These are phyloP conservation scores for Psophia crepitans DNA, from an alignment of 2,113 vertebrate species.

Conservation along the genomic window DNA sequence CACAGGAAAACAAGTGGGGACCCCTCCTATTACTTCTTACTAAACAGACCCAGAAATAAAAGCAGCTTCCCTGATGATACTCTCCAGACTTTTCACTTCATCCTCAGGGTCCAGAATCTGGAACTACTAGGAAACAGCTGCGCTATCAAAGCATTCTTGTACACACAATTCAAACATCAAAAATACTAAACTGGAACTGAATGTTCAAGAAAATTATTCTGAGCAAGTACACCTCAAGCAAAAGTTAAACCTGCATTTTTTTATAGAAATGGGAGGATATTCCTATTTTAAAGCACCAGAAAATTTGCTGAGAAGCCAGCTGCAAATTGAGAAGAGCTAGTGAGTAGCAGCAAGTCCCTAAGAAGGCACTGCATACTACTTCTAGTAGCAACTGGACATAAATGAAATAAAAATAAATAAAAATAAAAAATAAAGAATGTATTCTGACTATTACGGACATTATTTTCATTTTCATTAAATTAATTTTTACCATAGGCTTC, in stretches of 20 bases:
- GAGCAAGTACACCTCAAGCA: neutral
- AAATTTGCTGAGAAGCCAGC: neutral
- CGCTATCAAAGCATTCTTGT: slow-evolving; percentile 40
- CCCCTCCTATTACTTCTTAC: neutral
- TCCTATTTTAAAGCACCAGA: neutral
- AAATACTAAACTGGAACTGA: neutral
- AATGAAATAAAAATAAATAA: neutral
- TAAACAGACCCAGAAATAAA: neutral
- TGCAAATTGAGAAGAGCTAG: neutral
- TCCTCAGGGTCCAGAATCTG: neutral
- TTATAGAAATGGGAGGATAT: neutral
- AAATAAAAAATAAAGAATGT: neutral
- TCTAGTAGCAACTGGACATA: neutral
- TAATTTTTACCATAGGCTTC: neutral
- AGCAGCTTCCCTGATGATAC: neutral
- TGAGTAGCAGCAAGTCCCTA: neutral
- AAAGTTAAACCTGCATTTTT: neutral
- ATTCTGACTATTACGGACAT: neutral
- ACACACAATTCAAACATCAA: neutral
- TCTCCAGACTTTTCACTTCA: slow-evolving; percentile 1
- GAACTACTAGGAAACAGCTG: slow-evolving; percentile 46
- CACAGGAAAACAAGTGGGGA: neutral
- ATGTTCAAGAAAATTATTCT: neutral
- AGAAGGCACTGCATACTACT: neutral
- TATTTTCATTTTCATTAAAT: neutral